phyloP scores from a whole-genome alignment of 2,797 vertebrate genomes.

The Cryptoprocta ferox region DNA sequence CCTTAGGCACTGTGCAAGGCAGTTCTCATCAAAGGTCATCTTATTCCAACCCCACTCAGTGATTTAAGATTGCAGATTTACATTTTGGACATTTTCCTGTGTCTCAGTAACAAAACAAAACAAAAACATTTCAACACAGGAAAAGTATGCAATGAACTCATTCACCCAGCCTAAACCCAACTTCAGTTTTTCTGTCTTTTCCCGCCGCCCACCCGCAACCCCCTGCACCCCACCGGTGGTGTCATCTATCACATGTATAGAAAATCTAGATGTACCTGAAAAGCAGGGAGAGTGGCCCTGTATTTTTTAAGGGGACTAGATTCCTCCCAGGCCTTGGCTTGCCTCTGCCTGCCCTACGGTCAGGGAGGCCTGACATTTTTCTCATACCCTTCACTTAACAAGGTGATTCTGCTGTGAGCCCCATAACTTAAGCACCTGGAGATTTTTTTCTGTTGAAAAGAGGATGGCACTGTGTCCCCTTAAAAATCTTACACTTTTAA shows the following conservation, averaged over 20 bases:
- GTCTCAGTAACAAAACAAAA: conserved; percentile 74
- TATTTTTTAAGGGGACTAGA: background rate
- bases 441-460: background rate
- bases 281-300: background rate
- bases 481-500: background rate
- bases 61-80: conserved; percentile 65
- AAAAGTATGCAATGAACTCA: conserved; percentile 73
- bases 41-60: background rate
- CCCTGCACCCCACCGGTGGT: background rate
- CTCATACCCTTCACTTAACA: background rate
- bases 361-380: background rate
- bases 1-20: background rate
- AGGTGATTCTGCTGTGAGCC: background rate
- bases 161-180: conserved; percentile 40
- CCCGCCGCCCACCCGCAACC: background rate
- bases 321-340: background rate
- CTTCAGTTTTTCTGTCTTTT: background rate
- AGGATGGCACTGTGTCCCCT: background rate
- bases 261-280: conserved; percentile 44
- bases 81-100: conserved; percentile 63
- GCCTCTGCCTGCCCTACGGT: background rate
- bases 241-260: background rate
- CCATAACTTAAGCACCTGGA: background rate
- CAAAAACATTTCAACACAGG: conserved; percentile 75
- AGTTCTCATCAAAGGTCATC: conserved; percentile 9